A percentile compares a stretch with the other conserved stretches of the same genome.
phyloP scores from a whole-genome alignment of 2,888 invertebrate species.

The Eupsilia transversa region DNA sequence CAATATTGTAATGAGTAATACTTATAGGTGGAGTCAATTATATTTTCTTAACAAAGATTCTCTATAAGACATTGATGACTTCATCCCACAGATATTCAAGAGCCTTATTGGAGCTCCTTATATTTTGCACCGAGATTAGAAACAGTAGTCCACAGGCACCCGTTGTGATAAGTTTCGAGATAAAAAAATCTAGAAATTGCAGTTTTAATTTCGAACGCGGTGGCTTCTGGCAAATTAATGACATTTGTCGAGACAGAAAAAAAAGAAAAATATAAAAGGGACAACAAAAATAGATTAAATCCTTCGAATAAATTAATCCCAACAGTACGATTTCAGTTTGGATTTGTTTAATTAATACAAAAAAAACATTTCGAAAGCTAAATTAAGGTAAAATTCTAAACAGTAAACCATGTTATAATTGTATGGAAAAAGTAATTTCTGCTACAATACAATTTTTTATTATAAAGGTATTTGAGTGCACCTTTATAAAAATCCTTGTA shows the following conservation, averaged over 20 bases:
- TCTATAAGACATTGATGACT: constrained; percentile 56
- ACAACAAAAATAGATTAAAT: constrained; percentile 7
- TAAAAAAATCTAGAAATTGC: constrained; percentile 35
- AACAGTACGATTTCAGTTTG: constrained; percentile 3
- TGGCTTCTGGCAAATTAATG: constrained; percentile 4
- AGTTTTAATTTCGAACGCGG: constrained; percentile 32
- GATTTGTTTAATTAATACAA: constrained; percentile 25
- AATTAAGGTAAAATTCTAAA: constrained; percentile 15
- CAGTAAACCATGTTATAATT: constrained; percentile 1
- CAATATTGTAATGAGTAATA: constrained; percentile 16
- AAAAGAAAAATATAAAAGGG: not conserved
- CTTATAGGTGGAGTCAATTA: constrained; percentile 19
- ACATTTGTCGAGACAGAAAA: constrained; percentile 4
- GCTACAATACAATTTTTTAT: constrained; percentile 15
- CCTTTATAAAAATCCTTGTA: constrained; percentile 29
- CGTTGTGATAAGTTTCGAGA: constrained; percentile 39
- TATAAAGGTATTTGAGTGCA: constrained; percentile 11
- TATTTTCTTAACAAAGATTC: constrained; percentile 52
- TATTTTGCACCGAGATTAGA: constrained; percentile 58
- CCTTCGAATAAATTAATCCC: constrained; percentile 33
- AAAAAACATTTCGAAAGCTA: constrained; percentile 20
- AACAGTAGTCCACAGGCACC: constrained; percentile 30
- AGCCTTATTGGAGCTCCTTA: constrained; percentile 45
- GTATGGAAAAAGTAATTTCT: constrained; percentile 35
- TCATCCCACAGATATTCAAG: constrained; percentile 60